A percentile compares a stretch with the other conserved stretches of the same genome.
phyloP scores from a whole-genome alignment of 2,797 vertebrate genomes.

The Perdix hodgsoniae region DNA sequence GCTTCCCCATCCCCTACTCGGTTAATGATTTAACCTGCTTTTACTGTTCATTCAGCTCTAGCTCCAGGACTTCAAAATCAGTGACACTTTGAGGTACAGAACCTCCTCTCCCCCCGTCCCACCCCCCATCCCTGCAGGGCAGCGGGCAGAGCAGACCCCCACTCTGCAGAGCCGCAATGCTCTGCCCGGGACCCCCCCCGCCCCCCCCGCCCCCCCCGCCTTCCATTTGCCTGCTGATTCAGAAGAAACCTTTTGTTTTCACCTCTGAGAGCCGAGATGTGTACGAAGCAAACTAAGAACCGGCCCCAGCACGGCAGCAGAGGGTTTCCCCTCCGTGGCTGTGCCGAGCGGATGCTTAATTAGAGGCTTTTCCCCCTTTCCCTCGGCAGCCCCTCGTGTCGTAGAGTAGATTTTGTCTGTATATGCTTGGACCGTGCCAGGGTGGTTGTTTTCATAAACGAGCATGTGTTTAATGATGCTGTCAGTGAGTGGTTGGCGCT shows the following conservation, averaged over 20 bases:
- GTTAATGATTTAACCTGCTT: constrained; percentile 78
- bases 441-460: constrained; percentile 74
- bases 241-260: constrained; percentile 28
- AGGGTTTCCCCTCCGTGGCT: not conserved
- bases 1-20: constrained; percentile 75
- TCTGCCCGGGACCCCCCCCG: too few species aligned
- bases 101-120: constrained; percentile 73
- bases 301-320: not conserved
- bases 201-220: not conserved
- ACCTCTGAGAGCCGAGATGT: constrained; percentile 34
- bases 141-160: too few species aligned
- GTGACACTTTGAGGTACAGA: constrained; percentile 72
- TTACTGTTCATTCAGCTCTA: constrained; percentile 73
- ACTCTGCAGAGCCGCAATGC: too few species aligned
- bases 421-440: constrained; percentile 77
- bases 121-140: not conserved
- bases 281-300: not conserved
- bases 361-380: constrained; percentile 64
- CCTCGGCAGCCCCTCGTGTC: constrained; percentile 68
- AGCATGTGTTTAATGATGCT: constrained; percentile 66
- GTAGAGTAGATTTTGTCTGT: constrained; percentile 78
- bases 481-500: constrained; percentile 52
- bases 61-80: constrained; percentile 79
- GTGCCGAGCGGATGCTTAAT: constrained; percentile 63
- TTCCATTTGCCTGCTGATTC: constrained; percentile 37